phyloP scores from a whole-genome alignment of 2,888 invertebrate genomes.

The Dimorphilus gyrociliatus region DNA sequence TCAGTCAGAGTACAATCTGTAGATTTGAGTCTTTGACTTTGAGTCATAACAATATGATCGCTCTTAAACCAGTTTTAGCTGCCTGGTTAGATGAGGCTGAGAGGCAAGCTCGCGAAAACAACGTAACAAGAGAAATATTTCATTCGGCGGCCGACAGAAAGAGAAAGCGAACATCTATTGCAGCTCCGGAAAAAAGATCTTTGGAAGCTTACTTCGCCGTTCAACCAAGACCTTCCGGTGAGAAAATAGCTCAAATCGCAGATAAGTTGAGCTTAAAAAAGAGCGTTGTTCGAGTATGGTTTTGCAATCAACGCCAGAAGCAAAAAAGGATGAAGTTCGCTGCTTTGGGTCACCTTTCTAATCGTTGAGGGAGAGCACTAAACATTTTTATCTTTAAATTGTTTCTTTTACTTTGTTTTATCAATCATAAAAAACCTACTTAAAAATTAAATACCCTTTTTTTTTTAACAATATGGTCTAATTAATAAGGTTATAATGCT shows the following conservation, averaged over 20 bases:
- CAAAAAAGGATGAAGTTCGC: slow-evolving; percentile 41
- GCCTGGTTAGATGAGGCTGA: slow-evolving; percentile 95
- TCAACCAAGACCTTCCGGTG: slow-evolving; percentile 93
- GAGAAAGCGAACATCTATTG: slow-evolving; percentile 93
- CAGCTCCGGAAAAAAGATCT: slow-evolving; percentile 88
- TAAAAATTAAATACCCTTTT: too few species aligned
- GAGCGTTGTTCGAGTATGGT: slow-evolving; percentile 99
- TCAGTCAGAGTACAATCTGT: slow-evolving; percentile 97
- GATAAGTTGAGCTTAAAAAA: slow-evolving; percentile 98
- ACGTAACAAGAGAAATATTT: slow-evolving; percentile 6
- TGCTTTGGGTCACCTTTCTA: too few species aligned
- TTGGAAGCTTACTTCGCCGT: slow-evolving; percentile 96
- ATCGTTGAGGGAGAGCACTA: too few species aligned
- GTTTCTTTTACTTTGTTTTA: too few species aligned
- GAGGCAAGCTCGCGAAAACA: slow-evolving; percentile 29
- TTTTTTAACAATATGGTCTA: too few species aligned
- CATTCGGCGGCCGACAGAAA: slow-evolving; percentile 65
- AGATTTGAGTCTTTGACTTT: slow-evolving; percentile 94
- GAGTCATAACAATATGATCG: slow-evolving; percentile 99
- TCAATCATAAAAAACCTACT: too few species aligned
- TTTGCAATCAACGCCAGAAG: slow-evolving; percentile 91
- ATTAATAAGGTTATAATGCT: too few species aligned
- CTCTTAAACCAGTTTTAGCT: slow-evolving; percentile 91
- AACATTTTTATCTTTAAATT: too few species aligned
- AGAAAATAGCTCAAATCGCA: slow-evolving; percentile 97